phyloP scores from a whole-genome alignment of 2,113 vertebrate genomes.

The Xenus cinereus region DNA sequence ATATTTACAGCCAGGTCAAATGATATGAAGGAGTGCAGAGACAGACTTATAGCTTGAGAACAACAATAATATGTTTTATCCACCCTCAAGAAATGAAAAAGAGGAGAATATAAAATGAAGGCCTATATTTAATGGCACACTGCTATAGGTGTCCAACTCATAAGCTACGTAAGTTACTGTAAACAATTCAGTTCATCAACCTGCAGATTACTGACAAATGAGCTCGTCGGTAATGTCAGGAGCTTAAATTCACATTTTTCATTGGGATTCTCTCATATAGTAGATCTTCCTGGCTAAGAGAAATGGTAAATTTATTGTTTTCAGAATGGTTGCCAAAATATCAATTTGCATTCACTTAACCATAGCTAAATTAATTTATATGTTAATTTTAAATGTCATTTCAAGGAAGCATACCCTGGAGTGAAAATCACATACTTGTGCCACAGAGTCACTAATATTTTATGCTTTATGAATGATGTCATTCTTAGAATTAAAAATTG shows the following conservation, averaged over 20 bases:
- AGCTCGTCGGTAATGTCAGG: not conserved
- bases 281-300: not conserved
- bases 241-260: not conserved
- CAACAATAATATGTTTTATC: not conserved
- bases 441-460: not conserved
- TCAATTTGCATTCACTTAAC: not conserved
- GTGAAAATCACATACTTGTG: not conserved
- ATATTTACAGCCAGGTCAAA: not conserved
- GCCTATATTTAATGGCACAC: not conserved
- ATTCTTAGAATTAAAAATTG: not conserved
- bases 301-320: not conserved
- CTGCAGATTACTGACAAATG: not conserved
- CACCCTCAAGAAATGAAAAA: not conserved
- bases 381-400: not conserved
- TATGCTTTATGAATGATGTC: not conserved
- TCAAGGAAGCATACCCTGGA: not conserved
- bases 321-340: not conserved
- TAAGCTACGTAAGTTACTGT: not conserved
- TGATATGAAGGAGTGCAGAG: not conserved
- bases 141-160: not conserved
- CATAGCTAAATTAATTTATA: conserved; percentile 2
- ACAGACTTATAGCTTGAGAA: not conserved
- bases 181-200: not conserved
- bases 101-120: not conserved
- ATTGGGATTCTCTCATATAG: not conserved